These are phyloP conservation scores for Rhorus exstirpatorius DNA, from an alignment of 2,888 invertebrate species.

Conservation along the genomic window DNA sequence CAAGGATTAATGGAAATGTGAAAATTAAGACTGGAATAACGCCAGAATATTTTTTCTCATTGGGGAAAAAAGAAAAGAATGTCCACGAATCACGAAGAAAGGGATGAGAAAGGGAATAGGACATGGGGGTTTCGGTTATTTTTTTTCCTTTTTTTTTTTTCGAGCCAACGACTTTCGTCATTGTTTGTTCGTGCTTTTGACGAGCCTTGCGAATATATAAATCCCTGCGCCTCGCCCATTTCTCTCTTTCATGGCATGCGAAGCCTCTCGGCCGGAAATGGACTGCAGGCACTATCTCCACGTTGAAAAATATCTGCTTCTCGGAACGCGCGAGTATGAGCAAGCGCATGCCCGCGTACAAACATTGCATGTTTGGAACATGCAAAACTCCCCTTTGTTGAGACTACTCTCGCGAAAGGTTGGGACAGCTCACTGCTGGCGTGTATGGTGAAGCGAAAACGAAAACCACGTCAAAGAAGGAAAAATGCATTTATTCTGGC, in stretches of 20 bases:
- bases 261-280: constrained; percentile 66
- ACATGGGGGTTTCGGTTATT: constrained; percentile 34
- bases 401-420: constrained; percentile 66
- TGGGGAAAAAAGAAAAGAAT: constrained; percentile 15
- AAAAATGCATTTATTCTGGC: constrained; percentile 75
- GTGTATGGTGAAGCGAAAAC: constrained; percentile 56
- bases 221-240: constrained; percentile 59
- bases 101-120: constrained; percentile 31
- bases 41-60: constrained; percentile 12
- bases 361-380: constrained; percentile 34
- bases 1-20: neutral
- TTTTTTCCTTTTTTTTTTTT: constrained; percentile 27
- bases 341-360: neutral
- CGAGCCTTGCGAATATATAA: constrained; percentile 60
- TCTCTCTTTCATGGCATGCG: constrained; percentile 59
- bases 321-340: constrained; percentile 44
- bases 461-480: constrained; percentile 73
- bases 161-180: constrained; percentile 56
- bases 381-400: constrained; percentile 68
- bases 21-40: constrained; percentile 22
- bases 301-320: constrained; percentile 67
- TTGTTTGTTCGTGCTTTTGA: constrained; percentile 65
- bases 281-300: constrained; percentile 62
- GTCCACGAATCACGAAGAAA: neutral
- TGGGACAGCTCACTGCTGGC: constrained; percentile 53